Evolutionary conservation across 2,888 invertebrate genomes (phyloP).

Genomic region (Agriopis aurantiaria): DNA sequence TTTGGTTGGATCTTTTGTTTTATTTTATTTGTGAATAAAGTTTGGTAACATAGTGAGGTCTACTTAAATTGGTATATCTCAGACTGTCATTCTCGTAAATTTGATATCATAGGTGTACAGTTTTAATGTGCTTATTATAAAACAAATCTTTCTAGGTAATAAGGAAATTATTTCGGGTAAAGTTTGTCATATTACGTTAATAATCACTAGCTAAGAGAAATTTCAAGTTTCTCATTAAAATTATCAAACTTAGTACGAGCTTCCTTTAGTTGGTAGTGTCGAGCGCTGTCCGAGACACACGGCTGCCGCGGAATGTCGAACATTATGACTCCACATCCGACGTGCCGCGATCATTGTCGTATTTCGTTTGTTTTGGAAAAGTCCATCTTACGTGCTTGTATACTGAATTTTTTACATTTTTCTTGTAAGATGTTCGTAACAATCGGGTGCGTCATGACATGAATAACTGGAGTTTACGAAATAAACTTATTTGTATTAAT

Average conservation of each 20-base stretch:
- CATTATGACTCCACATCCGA: slow-evolving; percentile 12
- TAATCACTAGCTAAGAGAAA: too few species aligned
- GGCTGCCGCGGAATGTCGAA: slow-evolving; percentile 11
- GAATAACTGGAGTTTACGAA: slow-evolving; percentile 2
- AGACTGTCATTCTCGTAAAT: neutral
- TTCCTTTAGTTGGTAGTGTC: slow-evolving; percentile 11
- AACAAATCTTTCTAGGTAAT: too few species aligned
- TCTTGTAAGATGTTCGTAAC: slow-evolving; percentile 43
- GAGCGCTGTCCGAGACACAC: slow-evolving; percentile 20
- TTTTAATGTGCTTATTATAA: neutral
- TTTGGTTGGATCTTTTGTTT: slow-evolving; percentile 8
- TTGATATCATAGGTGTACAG: neutral
- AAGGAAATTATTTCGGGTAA: too few species aligned
- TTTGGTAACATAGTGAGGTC: neutral
- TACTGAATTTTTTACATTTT: slow-evolving; percentile 54
- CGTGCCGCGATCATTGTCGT: slow-evolving; percentile 12
- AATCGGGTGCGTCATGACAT: slow-evolving; percentile 23
- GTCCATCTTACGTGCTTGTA: slow-evolving; percentile 36
- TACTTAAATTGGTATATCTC: slow-evolving; percentile 7
- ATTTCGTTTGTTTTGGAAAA: slow-evolving; percentile 28
- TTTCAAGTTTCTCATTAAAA: too few species aligned
- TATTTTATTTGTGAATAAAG: slow-evolving; percentile 5
- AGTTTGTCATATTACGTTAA: too few species aligned
- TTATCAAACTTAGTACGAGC: neutral
- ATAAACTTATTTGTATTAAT: neutral